Percentiles rank a stretch among this genome's conserved stretches.
Evolutionary conservation across 1,140 invertebrate genomes (phyloP).

Genomic region (Druon quercuslanigerum): DNA sequence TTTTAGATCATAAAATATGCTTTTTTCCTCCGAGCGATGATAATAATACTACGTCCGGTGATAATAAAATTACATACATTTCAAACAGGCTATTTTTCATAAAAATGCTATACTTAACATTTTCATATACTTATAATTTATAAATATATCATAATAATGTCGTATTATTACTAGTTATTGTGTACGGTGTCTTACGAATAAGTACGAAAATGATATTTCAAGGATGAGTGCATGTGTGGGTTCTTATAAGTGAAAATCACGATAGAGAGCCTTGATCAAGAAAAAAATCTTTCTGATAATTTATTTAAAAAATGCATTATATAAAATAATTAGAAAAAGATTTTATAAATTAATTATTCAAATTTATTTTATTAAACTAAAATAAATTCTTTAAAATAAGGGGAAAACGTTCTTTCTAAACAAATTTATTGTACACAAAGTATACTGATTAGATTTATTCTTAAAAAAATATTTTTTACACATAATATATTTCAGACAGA

Average conservation of each 20-base stretch:
- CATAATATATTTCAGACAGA: too few relatives aligned
- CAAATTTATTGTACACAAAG: too few relatives aligned
- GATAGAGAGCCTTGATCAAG: background rate
- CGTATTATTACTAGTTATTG: constrained; percentile 64
- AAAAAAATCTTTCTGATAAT: constrained; percentile 1
- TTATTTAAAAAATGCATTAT: background rate
- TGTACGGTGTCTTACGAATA: constrained; percentile 57
- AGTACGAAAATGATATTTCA: constrained; percentile 59
- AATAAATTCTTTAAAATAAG: too few relatives aligned
- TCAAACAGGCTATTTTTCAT: constrained; percentile 39
- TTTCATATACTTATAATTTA: constrained; percentile 54
- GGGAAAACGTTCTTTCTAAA: too few relatives aligned
- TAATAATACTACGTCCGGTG: constrained; percentile 15
- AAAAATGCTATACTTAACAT: constrained; percentile 63
- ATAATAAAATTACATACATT: constrained; percentile 30
- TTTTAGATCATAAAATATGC: constrained; percentile 26
- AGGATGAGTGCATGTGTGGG: constrained; percentile 37
- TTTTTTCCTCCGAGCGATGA: constrained; percentile 22
- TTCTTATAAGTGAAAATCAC: constrained; percentile 3
- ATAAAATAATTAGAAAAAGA: background rate
- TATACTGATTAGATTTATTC: too few relatives aligned
- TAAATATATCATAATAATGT: constrained; percentile 60
- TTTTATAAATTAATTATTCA: too few relatives aligned
- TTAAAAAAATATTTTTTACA: too few relatives aligned
- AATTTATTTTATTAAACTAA: too few relatives aligned